These are phyloP conservation scores for Charina bottae DNA, from an alignment of 2,113 vertebrate species.

Conservation along the genomic window DNA sequence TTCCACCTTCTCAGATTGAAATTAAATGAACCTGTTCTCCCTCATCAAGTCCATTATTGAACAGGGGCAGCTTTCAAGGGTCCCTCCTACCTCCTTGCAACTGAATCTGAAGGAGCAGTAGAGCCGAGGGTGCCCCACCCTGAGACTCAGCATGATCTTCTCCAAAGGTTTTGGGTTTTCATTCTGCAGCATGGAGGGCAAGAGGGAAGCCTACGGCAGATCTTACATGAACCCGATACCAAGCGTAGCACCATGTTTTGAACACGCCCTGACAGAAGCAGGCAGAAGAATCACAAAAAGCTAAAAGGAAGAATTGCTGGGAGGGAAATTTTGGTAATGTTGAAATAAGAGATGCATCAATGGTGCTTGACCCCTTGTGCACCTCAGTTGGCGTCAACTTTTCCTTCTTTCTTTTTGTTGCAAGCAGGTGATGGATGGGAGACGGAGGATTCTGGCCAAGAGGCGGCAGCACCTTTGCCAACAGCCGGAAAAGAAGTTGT, in stretches of 20 bases:
- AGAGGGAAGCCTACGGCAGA: neutral
- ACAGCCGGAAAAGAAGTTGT: neutral
- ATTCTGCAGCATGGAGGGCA: neutral
- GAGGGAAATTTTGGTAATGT: neutral
- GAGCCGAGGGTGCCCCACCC: too few species aligned
- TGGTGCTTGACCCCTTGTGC: neutral
- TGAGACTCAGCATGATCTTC: too few species aligned
- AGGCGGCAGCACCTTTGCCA: neutral
- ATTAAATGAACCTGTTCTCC: too few species aligned
- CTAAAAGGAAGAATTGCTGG: neutral
- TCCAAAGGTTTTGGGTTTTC: neutral
- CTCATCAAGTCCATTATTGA: too few species aligned
- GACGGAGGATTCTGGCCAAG: neutral
- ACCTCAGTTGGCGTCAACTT: neutral
- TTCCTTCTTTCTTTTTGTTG: neutral
- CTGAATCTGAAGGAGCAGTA: neutral
- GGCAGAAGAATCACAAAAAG: neutral
- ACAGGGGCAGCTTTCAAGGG: too few species aligned
- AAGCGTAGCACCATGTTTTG: neutral
- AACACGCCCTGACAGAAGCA: neutral
- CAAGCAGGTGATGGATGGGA: neutral
- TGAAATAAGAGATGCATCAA: neutral
- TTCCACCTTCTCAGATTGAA: neutral
- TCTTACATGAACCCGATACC: neutral
- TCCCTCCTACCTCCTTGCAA: neutral